phyloP scores from a whole-genome alignment of 1,140 invertebrate species.

The Cataglyphis hispanica region DNA sequence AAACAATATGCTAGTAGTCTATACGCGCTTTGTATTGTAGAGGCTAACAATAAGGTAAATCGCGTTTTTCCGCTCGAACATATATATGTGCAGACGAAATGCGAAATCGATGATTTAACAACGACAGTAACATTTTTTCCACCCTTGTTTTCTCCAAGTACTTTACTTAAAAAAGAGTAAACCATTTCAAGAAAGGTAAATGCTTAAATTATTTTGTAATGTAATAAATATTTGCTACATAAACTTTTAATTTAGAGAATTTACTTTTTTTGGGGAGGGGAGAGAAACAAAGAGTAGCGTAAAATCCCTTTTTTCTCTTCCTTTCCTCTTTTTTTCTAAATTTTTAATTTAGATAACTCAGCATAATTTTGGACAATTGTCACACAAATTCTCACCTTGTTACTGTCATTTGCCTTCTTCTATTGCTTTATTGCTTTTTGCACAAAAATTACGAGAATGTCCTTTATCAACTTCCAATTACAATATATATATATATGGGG shows the following conservation, averaged over 20 bases:
- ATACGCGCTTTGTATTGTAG: constrained; percentile 8
- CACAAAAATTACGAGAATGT: not conserved
- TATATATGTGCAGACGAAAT: constrained; percentile 36
- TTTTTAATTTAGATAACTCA: not conserved
- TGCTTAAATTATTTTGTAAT: not conserved
- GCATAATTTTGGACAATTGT: not conserved
- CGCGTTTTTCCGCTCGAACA: constrained; percentile 22
- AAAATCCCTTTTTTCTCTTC: too few relatives aligned
- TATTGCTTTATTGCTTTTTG: not conserved
- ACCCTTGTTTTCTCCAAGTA: not conserved
- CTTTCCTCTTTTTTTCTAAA: not conserved
- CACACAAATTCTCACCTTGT: not conserved
- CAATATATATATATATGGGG: too few relatives aligned
- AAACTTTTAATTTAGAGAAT: not conserved
- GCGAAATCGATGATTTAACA: constrained; percentile 52
- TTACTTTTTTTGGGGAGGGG: too few relatives aligned
- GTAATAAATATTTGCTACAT: not conserved
- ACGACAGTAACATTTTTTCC: not conserved
- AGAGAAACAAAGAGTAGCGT: too few relatives aligned
- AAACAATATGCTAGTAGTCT: constrained; percentile 24
- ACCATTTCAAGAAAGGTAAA: too few relatives aligned
- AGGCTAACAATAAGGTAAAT: constrained; percentile 45
- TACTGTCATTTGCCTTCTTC: not conserved
- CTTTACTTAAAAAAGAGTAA: too few relatives aligned
- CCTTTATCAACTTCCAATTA: not conserved